Base-by-base conservation (phyloP, 1,140 invertebrate species). In the Mercenaria mercenaria region DNA sequence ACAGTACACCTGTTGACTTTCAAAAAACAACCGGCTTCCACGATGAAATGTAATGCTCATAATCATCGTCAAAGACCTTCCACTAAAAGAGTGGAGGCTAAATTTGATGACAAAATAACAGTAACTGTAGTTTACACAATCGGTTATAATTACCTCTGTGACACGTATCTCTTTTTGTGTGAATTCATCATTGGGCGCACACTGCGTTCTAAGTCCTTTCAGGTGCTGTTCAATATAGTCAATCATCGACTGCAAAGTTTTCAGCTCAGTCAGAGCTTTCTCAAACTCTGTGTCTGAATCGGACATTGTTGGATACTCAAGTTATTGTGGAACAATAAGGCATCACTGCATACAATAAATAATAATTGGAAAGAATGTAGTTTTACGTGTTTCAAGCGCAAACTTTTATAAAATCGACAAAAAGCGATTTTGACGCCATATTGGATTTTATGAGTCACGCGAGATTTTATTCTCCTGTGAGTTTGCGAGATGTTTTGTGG, bases 111-210 rank as follows among this genome's bases (percentile, higher is more conserved):
- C n/a, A n/a, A n/a, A n/a, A n/a, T n/a, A n/a, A n/a, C n/a, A n/a
- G n/a, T n/a, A n/a, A n/a, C n/a, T n/a, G n/a, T n/a, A n/a, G n/a
- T n/a, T n/a, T n/a, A n/a, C n/a, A n/a, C n/a, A n/a, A n/a, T n/a
- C n/a, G n/a, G n/a, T n/a, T n/a, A n/a, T n/a, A n/a, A n/a, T 95
- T 97, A 98, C 98, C 97, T 99, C 99, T 72, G 99, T 96, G 77
- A 98, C 98, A 91, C 98, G 97, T 94, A 99, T 99, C 97, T 99
- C 98, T 95, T 99, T 98, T 95, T 99, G 98, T 59, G 98, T 99
- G 90, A 99, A 97, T 96, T 98, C 98, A 67, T 98, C 98, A 95
- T 97, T 98, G 79, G 98, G 98, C 32, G 98, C 97, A 96, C 98
- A 99, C 97, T 98, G 97, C 79, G 98, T 99, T 95, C 99, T 97